A percentile compares a stretch with the other conserved stretches of the same genome.
Conservation (phyloP, 2,113 vertebrate genomes). For the Oryzias woworae region DNA sequence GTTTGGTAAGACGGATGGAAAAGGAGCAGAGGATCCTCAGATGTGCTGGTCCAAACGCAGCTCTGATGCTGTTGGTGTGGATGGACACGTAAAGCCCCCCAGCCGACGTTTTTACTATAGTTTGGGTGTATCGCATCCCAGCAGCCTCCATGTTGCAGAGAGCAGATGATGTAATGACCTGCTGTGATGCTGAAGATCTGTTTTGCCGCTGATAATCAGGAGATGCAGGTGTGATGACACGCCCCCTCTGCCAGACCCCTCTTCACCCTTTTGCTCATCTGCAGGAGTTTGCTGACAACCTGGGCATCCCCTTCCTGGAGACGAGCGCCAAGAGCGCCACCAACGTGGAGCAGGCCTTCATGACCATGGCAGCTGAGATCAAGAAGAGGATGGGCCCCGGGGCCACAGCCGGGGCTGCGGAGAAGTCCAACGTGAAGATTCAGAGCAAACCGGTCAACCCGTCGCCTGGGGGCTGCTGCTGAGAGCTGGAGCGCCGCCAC, state of each 20-base stretch:
- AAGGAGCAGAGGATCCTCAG: neutral
- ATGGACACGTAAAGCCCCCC: too few relatives aligned
- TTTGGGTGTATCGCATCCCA: too few relatives aligned
- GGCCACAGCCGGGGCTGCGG: slow-evolving; percentile 86
- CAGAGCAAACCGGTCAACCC: slow-evolving; percentile 98
- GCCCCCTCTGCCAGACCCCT: too few relatives aligned
- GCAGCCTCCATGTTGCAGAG: too few relatives aligned
- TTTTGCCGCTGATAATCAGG: neutral
- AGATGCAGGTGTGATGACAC: neutral
- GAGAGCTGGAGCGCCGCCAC: slow-evolving; percentile 34
- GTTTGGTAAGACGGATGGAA: too few relatives aligned
- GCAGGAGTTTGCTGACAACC: slow-evolving; percentile 95
- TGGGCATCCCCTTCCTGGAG: slow-evolving; percentile 97
- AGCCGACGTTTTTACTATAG: too few relatives aligned
- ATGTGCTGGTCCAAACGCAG: too few relatives aligned
- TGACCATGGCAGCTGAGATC: slow-evolving; percentile 99
- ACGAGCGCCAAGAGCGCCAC: slow-evolving; percentile 97
- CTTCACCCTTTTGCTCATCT: neutral
- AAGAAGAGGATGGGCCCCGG: slow-evolving; percentile 98
- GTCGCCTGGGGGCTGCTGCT: slow-evolving; percentile 92
- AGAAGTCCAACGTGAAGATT: slow-evolving; percentile 97
- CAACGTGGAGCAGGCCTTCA: slow-evolving; percentile 99
- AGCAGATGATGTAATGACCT: too few relatives aligned
- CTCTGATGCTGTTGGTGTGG: too few relatives aligned
- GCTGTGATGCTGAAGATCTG: neutral